Base-by-base conservation (phyloP, 2,888 invertebrate species). In the Synanthedon tipuliformis region DNA sequence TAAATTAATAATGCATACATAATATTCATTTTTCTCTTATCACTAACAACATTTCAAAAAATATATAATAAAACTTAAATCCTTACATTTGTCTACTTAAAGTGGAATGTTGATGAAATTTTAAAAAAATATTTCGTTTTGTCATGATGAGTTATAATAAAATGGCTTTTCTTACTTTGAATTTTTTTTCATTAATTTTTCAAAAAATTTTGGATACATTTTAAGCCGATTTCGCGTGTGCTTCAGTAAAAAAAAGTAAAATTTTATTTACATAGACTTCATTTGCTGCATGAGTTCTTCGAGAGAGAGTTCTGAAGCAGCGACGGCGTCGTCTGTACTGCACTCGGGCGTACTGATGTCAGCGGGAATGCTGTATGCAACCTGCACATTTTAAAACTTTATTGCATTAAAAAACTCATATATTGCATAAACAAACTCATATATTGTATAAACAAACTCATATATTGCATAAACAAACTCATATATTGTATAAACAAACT, bases 201-300 rank as follows among this genome's bases (percentile, higher is more conserved):
- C 7, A 34, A 34, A 34, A 34, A 34, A 8, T 7, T 5, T 3
- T 34, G 1, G 8, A 8, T 8, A 34, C 27, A 34, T 34, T 27
- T 27, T 34, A 34, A 34, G 27, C 27, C 7, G 8, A 8, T 34
- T 8, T 7, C 27, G 27, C 8, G 27, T 34, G 27, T 34, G 27
- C 27, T 7, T 34, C 2, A 34, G 27, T 34, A 34, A 8, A 34
- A 34, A n/a, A 34, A 8, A 34, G 7, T 34, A 34, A 8, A 34
- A 34, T 34, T 34, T 10, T 8, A 1, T 10, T 91, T 89, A 97
- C 75, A 97, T 92, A 16, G 92, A 89, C 85, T 97, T 96, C 94
- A 98, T 94, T 81, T 95, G 93, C 57, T 93, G 93, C 95, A 97
- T 97, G 57, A 98, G 89, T 53, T 97, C 96, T 55, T 97, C 97